Evolutionary conservation across 2,888 invertebrate genomes (phyloP).

Genomic region (Melinaea marsaeus): DNA sequence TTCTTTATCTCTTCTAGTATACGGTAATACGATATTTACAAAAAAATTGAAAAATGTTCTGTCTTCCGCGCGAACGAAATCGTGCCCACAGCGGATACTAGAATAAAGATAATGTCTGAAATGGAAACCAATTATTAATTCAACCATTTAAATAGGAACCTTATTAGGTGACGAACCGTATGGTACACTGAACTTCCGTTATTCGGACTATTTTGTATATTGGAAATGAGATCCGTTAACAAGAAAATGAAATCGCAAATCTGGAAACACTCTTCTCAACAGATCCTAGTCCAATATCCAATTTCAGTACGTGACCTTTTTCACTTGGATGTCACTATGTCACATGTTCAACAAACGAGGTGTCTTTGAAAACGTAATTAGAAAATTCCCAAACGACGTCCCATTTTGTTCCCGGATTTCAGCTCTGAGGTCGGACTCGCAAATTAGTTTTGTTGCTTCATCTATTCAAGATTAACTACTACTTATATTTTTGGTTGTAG

Average conservation of each 20-base stretch:
- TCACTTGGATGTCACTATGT: constrained; percentile 70
- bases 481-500: constrained; percentile 10
- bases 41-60: too few species aligned
- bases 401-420: constrained; percentile 55
- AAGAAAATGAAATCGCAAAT: constrained; percentile 60
- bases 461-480: constrained; percentile 28
- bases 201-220: constrained; percentile 21
- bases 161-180: too few species aligned
- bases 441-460: constrained; percentile 67
- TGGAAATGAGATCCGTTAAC: constrained; percentile 62
- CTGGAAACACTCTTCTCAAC: constrained; percentile 34
- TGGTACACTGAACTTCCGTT: too few species aligned
- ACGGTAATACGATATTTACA: too few species aligned
- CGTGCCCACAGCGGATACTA: too few species aligned
- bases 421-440: constrained; percentile 44
- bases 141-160: too few species aligned
- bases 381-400: constrained; percentile 74
- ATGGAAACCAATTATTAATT: too few species aligned
- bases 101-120: too few species aligned
- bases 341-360: constrained; percentile 75
- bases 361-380: constrained; percentile 78
- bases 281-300: constrained; percentile 51
- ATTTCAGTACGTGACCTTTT: constrained; percentile 76
- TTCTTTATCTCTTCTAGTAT: too few species aligned
- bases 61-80: too few species aligned